These are phyloP conservation scores for Cheilosia variabilis DNA, from an alignment of 2,888 invertebrate genomes.

Conservation along the genomic window DNA sequence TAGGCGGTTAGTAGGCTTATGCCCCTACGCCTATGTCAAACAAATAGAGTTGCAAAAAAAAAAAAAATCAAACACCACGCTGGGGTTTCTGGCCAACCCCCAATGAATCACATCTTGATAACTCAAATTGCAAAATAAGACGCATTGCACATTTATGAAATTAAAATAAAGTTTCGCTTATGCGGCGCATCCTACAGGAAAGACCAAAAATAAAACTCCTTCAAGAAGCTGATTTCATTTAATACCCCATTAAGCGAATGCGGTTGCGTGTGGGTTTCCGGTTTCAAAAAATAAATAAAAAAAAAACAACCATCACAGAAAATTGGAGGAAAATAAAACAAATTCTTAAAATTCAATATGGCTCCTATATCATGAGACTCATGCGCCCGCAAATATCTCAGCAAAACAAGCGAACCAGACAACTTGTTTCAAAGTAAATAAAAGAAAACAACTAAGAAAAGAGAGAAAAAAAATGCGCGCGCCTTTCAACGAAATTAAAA, in stretches of 20 bases:
- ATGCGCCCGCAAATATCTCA: slow-evolving; percentile 30
- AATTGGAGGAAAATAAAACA: neutral
- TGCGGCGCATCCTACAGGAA: slow-evolving; percentile 15
- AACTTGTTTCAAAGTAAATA: slow-evolving; percentile 74
- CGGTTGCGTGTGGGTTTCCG: slow-evolving; percentile 75
- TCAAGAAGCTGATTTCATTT: slow-evolving; percentile 75
- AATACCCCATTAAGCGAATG: slow-evolving; percentile 74
- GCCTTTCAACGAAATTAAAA: slow-evolving; percentile 69
- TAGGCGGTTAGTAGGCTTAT: too few relatives aligned
- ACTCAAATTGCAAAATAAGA: slow-evolving; percentile 50
- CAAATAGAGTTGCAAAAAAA: too few relatives aligned
- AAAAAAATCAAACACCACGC: neutral
- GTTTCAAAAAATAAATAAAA: slow-evolving; percentile 59
- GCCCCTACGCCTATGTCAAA: too few relatives aligned
- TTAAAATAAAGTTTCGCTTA: slow-evolving; percentile 57
- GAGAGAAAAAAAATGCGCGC: slow-evolving; percentile 10
- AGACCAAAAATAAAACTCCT: slow-evolving; percentile 24
- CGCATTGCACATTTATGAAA: slow-evolving; percentile 59
- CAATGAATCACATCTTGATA: slow-evolving; percentile 44
- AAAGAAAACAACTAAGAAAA: slow-evolving; percentile 8
- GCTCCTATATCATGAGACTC: slow-evolving; percentile 60
- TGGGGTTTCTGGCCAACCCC: neutral
- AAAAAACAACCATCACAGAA: slow-evolving; percentile 23
- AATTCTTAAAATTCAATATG: slow-evolving; percentile 65
- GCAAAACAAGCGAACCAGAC: slow-evolving; percentile 30